phyloP scores from a whole-genome alignment of 2,113 vertebrate genomes.

The Planiliza haematocheilus region DNA sequence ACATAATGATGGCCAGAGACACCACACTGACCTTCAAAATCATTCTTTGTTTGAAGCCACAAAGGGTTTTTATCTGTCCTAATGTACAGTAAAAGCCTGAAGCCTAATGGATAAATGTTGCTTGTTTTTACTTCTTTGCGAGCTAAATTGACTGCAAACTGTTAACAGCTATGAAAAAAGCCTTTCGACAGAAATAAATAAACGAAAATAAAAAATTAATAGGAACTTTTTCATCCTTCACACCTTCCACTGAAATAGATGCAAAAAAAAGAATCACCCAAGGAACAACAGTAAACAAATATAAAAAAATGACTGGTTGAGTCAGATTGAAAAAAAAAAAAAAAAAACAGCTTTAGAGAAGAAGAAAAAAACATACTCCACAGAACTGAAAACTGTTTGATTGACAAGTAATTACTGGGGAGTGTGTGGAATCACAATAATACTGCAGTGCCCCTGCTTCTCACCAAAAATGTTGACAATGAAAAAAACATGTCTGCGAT shows the following conservation, averaged over 20 bases:
- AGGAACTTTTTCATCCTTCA: no score
- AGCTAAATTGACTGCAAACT: no score
- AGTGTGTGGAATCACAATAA: conserved; percentile 19
- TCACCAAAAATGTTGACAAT: conserved; percentile 23
- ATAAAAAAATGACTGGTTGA: not conserved
- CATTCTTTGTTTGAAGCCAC: no score
- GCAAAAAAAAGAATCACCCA: not conserved
- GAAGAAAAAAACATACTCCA: not conserved
- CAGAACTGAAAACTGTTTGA: conserved; percentile 12
- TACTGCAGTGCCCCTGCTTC: not conserved
- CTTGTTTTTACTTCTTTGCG: not conserved
- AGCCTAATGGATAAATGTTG: not conserved
- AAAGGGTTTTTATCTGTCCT: no score
- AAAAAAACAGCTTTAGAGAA: not conserved
- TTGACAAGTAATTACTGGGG: conserved; percentile 28
- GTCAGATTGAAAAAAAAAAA: not conserved
- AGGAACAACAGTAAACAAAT: not conserved
- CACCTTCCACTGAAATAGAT: no score
- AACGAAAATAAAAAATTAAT: not conserved
- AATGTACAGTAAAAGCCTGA: no score
- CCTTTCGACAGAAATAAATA: not conserved
- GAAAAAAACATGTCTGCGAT: conserved; percentile 10
- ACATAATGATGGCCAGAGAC: no score
- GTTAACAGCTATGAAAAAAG: no score
- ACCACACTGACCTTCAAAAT: no score